Conservation (phyloP, 2,113 vertebrate genomes). For the Hemichromis elongatus region DNA sequence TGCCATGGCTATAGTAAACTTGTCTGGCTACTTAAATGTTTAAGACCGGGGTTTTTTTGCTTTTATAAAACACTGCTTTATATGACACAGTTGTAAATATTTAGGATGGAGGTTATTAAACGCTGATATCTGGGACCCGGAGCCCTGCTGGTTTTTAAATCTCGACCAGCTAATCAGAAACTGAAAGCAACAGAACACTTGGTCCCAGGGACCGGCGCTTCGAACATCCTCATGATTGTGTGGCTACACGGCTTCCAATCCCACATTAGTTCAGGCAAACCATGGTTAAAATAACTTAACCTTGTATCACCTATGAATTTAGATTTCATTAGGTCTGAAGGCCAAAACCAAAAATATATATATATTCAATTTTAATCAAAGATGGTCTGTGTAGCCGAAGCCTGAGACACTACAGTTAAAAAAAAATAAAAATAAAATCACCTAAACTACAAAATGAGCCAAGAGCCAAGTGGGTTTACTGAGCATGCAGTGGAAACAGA, state of each 20-base stretch:
- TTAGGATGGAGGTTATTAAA: background rate
- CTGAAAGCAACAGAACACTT: background rate
- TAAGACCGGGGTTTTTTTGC: background rate
- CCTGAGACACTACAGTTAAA: background rate
- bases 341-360: background rate
- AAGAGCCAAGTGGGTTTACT: background rate
- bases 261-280: background rate
- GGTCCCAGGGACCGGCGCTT: background rate
- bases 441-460: background rate
- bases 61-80: constrained; percentile 10
- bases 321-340: background rate
- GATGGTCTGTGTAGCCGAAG: background rate
- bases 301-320: background rate
- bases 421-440: background rate
- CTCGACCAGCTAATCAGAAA: background rate
- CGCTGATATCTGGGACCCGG: background rate
- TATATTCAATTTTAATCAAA: background rate
- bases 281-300: background rate
- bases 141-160: background rate
- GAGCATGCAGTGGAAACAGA: background rate
- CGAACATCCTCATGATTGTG: background rate
- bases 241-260: background rate
- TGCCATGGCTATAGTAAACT: constrained; percentile 45
- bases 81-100: constrained; percentile 50
- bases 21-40: constrained; percentile 6